phyloP scores from a whole-genome alignment of 1,140 invertebrate species.

The Diorhabda carinulata region DNA sequence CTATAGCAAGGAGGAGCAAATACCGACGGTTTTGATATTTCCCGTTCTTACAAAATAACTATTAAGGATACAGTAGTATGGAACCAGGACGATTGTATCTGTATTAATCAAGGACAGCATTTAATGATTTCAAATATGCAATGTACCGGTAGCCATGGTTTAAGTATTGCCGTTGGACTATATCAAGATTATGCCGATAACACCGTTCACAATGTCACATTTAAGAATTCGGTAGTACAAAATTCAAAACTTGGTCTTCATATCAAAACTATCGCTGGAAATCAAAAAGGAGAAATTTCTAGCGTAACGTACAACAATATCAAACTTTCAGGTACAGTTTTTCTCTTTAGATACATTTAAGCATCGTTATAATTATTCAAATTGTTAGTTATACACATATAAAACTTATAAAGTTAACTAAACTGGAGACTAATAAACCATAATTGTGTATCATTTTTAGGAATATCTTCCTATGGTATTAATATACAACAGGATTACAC shows the following conservation, averaged over 20 bases:
- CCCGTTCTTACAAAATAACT: constrained; percentile 5
- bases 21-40: constrained; percentile 20
- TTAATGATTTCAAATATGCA: constrained; percentile 14
- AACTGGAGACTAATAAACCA: too few relatives aligned
- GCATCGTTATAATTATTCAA: too few relatives aligned
- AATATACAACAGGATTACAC: background rate
- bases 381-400: too few relatives aligned
- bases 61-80: constrained; percentile 10
- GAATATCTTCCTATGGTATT: background rate
- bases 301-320: constrained; percentile 25
- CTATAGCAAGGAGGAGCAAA: constrained; percentile 5
- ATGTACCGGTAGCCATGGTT: constrained; percentile 26
- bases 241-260: constrained; percentile 26
- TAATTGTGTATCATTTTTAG: background rate
- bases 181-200: constrained; percentile 10
- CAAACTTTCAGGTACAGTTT: constrained; percentile 18
- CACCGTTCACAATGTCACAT: constrained; percentile 19
- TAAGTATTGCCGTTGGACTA: constrained; percentile 20
- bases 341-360: too few relatives aligned
- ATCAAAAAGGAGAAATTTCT: constrained; percentile 20
- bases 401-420: too few relatives aligned
- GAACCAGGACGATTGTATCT: constrained; percentile 21
- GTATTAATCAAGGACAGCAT: constrained; percentile 22
- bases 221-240: constrained; percentile 20
- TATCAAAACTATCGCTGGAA: constrained; percentile 25